Conservation (phyloP, 2,113 vertebrate species). For the Anhinga rufa region DNA sequence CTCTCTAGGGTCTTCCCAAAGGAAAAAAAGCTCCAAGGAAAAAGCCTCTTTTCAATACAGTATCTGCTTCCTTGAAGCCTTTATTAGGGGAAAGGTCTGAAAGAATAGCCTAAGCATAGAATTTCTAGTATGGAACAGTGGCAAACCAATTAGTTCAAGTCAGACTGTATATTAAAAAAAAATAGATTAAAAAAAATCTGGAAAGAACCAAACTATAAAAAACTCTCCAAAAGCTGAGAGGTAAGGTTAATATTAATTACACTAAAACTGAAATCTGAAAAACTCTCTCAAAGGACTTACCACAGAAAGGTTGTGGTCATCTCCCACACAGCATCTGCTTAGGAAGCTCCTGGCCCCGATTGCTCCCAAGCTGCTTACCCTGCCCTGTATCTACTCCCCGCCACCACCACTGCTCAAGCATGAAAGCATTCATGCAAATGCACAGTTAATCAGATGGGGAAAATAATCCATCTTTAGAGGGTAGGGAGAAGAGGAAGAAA, state of each 20-base stretch:
- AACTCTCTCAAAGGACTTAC: neutral
- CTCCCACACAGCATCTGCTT: neutral
- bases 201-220: neutral
- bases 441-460: neutral
- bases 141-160: neutral
- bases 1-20: neutral
- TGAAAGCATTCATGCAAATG: neutral
- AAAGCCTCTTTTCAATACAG: neutral
- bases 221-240: neutral
- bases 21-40: neutral
- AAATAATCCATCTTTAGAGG: neutral
- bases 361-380: neutral
- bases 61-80: neutral
- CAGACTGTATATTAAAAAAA: neutral
- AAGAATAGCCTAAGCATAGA: neutral
- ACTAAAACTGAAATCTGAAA: neutral
- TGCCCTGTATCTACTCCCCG: neutral
- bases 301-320: neutral
- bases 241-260: neutral
- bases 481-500: neutral
- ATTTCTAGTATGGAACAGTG: neutral
- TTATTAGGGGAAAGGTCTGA: neutral
- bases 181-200: accelerated
- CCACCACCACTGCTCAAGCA: neutral
- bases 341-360: neutral